Percentiles rank a stretch among this genome's conserved stretches.
phyloP scores from a whole-genome alignment of 2,113 vertebrate species.

The Semnornis frantzii region DNA sequence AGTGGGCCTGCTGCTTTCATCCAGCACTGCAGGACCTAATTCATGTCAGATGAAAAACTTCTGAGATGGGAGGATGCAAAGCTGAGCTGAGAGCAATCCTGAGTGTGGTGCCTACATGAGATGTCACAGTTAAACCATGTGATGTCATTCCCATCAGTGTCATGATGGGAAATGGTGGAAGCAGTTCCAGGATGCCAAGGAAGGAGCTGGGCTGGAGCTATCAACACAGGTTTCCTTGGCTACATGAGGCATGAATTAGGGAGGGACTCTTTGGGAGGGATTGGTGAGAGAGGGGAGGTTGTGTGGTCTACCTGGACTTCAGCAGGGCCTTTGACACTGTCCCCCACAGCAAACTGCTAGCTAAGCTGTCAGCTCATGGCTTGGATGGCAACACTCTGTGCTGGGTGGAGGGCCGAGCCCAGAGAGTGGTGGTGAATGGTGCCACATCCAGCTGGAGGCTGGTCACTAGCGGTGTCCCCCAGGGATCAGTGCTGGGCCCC shows the following conservation, averaged over 20 bases:
- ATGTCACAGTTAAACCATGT: rapidly evolving
- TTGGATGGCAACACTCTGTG: too few relatives aligned
- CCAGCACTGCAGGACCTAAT: background rate
- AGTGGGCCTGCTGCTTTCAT: background rate
- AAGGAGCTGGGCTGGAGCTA: background rate
- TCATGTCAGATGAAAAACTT: background rate
- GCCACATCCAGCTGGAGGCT: too few relatives aligned
- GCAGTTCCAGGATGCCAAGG: background rate
- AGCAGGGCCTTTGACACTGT: too few relatives aligned
- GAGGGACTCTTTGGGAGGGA: background rate
- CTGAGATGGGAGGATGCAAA: background rate
- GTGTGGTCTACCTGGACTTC: too few relatives aligned
- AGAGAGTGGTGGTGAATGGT: too few relatives aligned
- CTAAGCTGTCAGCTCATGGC: too few relatives aligned
- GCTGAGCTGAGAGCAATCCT: rapidly evolving
- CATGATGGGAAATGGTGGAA: background rate
- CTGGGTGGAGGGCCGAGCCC: too few relatives aligned
- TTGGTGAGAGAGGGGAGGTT: background rate
- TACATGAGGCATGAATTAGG: background rate
- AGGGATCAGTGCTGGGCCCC: too few relatives aligned
- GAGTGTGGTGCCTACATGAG: rapidly evolving
- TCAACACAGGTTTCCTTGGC: rapidly evolving
- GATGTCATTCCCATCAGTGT: rapidly evolving
- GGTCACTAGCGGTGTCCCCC: too few relatives aligned
- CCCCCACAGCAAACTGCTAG: too few relatives aligned